Percentiles rank a stretch among this genome's conserved stretches.
Conservation (phyloP, 1,140 invertebrate species). For the Pseudomyrmex concolor region DNA sequence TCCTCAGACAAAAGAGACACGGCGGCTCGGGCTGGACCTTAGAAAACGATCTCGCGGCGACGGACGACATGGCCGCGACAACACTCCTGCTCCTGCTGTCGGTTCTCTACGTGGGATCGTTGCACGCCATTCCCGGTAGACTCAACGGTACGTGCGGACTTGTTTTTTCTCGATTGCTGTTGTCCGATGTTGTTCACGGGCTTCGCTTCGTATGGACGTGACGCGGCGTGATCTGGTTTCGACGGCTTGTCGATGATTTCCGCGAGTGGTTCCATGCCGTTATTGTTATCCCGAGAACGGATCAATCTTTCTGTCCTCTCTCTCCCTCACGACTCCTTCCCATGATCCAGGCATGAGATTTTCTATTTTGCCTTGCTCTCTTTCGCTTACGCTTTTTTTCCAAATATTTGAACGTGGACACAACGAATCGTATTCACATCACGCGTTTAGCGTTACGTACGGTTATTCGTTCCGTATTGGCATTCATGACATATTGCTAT, state of each 20-base stretch:
- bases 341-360: conserved; percentile 24
- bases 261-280: conserved; percentile 16
- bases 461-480: neutral
- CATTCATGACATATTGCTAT: conserved; percentile 4
- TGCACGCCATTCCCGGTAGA: conserved; percentile 65
- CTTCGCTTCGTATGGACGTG: conserved; percentile 5
- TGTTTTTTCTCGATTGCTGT: conserved; percentile 45
- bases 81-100: conserved; percentile 35
- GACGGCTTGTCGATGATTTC: conserved; percentile 56
- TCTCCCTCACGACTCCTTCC: neutral
- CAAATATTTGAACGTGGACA: neutral
- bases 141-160: conserved; percentile 66
- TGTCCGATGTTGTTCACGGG: conserved; percentile 15
- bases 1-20: conserved; percentile 30
- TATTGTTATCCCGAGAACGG: conserved; percentile 21
- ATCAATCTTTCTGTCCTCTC: neutral
- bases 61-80: conserved; percentile 57
- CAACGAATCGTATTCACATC: conserved; percentile 8
- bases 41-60: conserved; percentile 18
- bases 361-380: conserved; percentile 10
- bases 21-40: conserved; percentile 15
- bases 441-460: neutral
- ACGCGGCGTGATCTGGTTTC: conserved; percentile 47
- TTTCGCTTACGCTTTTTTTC: neutral
- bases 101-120: conserved; percentile 54